Evolutionary conservation across 1,140 invertebrate species (phyloP).

Genomic region (Episyrphus balteatus): DNA sequence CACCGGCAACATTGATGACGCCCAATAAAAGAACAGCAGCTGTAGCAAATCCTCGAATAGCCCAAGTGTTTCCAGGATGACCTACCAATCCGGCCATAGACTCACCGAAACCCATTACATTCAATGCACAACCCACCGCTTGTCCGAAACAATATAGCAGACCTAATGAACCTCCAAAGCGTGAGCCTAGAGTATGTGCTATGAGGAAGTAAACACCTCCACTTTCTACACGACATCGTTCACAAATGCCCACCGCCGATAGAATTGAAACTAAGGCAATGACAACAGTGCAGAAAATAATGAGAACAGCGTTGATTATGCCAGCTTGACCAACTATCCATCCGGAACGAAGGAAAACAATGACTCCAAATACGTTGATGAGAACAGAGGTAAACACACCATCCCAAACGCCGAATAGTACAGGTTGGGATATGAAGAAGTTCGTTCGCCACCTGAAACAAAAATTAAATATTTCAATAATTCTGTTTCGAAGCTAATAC

Average conservation of each 20-base stretch:
- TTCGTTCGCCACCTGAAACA: slow-evolving; percentile 79
- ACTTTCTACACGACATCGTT: slow-evolving; percentile 85
- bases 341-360: slow-evolving; percentile 89
- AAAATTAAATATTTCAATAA: background rate
- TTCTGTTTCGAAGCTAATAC: background rate
- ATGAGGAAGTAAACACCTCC: slow-evolving; percentile 93
- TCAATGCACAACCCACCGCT: slow-evolving; percentile 90
- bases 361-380: slow-evolving; percentile 95
- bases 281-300: slow-evolving; percentile 74
- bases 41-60: slow-evolving; percentile 68
- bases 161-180: slow-evolving; percentile 83
- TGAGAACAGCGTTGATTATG: slow-evolving; percentile 73
- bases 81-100: slow-evolving; percentile 77
- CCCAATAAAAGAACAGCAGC: slow-evolving; percentile 70
- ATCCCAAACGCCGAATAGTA: slow-evolving; percentile 95
- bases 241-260: slow-evolving; percentile 91
- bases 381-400: slow-evolving; percentile 75
- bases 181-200: slow-evolving; percentile 84
- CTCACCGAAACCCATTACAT: slow-evolving; percentile 92
- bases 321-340: slow-evolving; percentile 96
- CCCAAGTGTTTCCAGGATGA: slow-evolving; percentile 57
- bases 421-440: slow-evolving; percentile 85
- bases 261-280: slow-evolving; percentile 83
- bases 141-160: slow-evolving; percentile 93
- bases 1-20: slow-evolving; percentile 80